Conservation (phyloP, 1,140 invertebrate genomes). For the Pollicipes pollicipes region DNA sequence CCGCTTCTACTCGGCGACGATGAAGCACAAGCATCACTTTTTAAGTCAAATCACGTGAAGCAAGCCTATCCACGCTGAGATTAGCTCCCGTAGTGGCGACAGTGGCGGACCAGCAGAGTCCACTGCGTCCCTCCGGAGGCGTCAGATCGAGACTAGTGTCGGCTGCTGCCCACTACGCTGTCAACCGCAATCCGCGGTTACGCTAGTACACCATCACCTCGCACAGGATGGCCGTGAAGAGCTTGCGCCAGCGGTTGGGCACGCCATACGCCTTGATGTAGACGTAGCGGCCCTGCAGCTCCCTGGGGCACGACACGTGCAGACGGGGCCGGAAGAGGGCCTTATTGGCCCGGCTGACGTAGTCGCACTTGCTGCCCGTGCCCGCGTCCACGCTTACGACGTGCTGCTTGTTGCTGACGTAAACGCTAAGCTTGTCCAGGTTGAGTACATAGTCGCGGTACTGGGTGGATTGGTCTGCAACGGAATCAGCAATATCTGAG, state of each 20-base stretch:
- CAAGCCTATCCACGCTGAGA: too few relatives aligned
- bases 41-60: too few relatives aligned
- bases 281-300: conserved; percentile 33
- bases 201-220: conserved; percentile 37
- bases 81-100: too few relatives aligned
- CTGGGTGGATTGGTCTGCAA: conserved; percentile 26
- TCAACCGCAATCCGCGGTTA: too few relatives aligned
- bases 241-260: conserved; percentile 31
- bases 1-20: too few relatives aligned
- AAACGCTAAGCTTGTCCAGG: conserved; percentile 34
- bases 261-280: conserved; percentile 36
- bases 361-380: conserved; percentile 30
- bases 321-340: conserved; percentile 32
- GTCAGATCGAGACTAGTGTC: too few relatives aligned
- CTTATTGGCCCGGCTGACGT: conserved; percentile 33
- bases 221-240: conserved; percentile 36
- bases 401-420: conserved; percentile 31
- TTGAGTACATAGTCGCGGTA: conserved; percentile 35
- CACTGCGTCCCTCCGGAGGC: too few relatives aligned
- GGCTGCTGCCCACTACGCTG: too few relatives aligned
- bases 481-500: too few relatives aligned
- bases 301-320: conserved; percentile 31
- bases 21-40: too few relatives aligned
- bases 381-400: conserved; percentile 22
- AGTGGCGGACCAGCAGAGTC: too few relatives aligned